Evolutionary conservation across 2,888 invertebrate genomes (phyloP), one percentile per base, ranked within the genome.

Genomic region (Drymonia ruficornis): DNA sequence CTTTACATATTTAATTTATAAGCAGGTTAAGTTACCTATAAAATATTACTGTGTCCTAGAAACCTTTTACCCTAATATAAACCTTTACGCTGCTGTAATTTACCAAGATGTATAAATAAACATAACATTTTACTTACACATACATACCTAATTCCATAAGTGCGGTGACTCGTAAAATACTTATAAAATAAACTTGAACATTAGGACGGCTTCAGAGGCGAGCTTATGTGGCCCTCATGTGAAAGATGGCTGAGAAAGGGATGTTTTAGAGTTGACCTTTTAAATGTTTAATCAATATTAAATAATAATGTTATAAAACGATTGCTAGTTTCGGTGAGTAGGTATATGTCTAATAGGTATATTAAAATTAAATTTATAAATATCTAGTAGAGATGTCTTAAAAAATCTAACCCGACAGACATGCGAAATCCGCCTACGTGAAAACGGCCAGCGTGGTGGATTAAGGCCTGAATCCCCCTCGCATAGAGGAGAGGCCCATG

Each of bases 121-220:
- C 59, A 53, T 36, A 47, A 36, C 53, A 53, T 57, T 62, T 23
- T 52, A 50, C 56, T 55, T 73, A 61, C 59, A 56, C 62, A 61
- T 59, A 65, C 67, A 69, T 69, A n/a, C n/a, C n/a, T n/a, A 59
- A 63, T 67, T 71, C 49, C 60, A 56, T 63, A 63, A 72, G 64
- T 68, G 63, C 59, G 61, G 59, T 55, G 57, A 63, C 66, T 75
- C 72, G 63, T 76, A 75, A 76, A 75, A 70, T 67, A 69, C 64
- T 65, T 62, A 66, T 70, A 73, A 70, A 74, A 74, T 66, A 63
- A 72, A 70, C 63, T 71, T 48, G 49, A 67, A 55, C 53, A 59
- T 67, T 61, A 42, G 34, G 47, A 36, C 43, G 47, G 34, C 36
- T 28, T 29, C 46, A 15, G n/a, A 29, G 46, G 29, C 15, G 15